Percentiles rank a stretch among this genome's conserved stretches.
phyloP scores from a whole-genome alignment of 92 coral and sea anemone genomes.

The Actinostola sp. region DNA sequence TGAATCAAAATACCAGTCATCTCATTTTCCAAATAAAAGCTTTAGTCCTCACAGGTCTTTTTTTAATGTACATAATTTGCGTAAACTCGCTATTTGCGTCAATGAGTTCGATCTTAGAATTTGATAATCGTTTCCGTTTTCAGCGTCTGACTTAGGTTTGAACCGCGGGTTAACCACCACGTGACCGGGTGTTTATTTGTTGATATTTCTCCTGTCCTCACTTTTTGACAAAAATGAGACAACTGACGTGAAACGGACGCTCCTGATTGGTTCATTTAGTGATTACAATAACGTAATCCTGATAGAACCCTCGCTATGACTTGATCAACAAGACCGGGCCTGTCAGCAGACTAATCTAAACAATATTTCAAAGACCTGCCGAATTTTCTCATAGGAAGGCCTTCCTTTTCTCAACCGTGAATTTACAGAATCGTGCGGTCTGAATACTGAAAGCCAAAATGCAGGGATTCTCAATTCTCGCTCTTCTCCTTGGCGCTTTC shows the following conservation, averaged over 20 bases:
- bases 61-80: no score
- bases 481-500: neutral
- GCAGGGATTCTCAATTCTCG: constrained; percentile 22
- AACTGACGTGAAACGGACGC: neutral
- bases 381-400: neutral
- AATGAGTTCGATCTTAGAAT: neutral
- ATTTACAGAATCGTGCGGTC: neutral
- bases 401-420: neutral
- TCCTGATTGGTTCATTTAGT: constrained; percentile 9
- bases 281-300: constrained; percentile 12
- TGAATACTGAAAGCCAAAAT: constrained; percentile 7
- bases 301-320: constrained; percentile 13
- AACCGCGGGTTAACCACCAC: neutral
- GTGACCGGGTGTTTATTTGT: constrained; percentile 8
- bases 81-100: neutral
- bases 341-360: constrained; percentile 6
- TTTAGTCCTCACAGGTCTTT: no score
- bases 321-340: constrained; percentile 8
- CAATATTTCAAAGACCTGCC: constrained; percentile 5
- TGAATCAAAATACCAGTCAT: no score
- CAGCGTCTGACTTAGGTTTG: neutral
- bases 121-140: neutral
- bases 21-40: no score
- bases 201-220: neutral
- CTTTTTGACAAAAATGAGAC: neutral